Base-by-base conservation (phyloP, 2,888 invertebrate genomes). In the Machimus atricapillus region DNA sequence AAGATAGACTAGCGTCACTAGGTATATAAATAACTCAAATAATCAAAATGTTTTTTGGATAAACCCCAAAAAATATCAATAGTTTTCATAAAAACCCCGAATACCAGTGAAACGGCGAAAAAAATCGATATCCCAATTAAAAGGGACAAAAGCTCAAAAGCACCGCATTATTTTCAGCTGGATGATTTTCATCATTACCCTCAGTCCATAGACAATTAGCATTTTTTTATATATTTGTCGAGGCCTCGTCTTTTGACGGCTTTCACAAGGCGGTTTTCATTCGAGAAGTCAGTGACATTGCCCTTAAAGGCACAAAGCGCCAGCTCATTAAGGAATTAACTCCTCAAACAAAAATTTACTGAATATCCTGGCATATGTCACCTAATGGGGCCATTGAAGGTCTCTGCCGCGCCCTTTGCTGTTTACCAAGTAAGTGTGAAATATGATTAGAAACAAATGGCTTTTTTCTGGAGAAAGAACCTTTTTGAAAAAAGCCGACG, bases 101-200 rank as follows among this genome's bases (percentile, higher is more conserved):
- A 66, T 66, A 23, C 19, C 2, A 23, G 66, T 23, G 66, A 66
- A 66, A 66, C 66, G 27, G 27, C 9, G n/a, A 8, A 77, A 77
- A 76, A 77, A 77, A 77, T 77, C 77, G 40, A 77, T 77, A 77
- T 77, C 23, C 40, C 40, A 77, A 77, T 77, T 77, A 77, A 77
- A 77, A 77, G 76, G 40, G 77, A 66, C 77, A 77, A 40, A 77
- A 31, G 34, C 40, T 77, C 77, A 77, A 77, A 77, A 40, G 40
- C 34, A 40, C 16, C 37, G 40, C 2, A 77, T 77, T 40, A 77
- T 77, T 8, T 77, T 40, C 77, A 40, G 66, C 27, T 66, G 66
- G 66, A 66, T 66, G 66, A 66, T 66, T 66, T 66, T 66, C 66
- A 66, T 66, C 66, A 66, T 66, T 66, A 66, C 66, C 66, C 66